A percentile compares a stretch with the other conserved stretches of the same genome.
Conservation (phyloP, 1,140 invertebrate species). For the Tenebrio molitor region DNA sequence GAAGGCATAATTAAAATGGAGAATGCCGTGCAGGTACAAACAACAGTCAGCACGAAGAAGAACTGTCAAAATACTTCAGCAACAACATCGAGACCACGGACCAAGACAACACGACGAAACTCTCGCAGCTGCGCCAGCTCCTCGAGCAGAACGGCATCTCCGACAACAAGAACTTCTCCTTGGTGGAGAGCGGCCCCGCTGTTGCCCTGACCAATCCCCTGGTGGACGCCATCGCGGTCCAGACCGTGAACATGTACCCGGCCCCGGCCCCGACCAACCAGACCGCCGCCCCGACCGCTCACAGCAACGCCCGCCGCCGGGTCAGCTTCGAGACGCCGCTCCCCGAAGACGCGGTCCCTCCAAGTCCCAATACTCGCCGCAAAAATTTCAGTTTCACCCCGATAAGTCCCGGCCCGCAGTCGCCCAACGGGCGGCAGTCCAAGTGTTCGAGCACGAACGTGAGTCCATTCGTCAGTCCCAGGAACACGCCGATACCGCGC, state of each 20-base stretch:
- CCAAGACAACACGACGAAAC: constrained; percentile 69
- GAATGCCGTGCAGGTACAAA: constrained; percentile 74
- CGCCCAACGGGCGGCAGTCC: constrained; percentile 70
- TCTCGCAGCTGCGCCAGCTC: constrained; percentile 80
- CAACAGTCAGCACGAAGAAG: constrained; percentile 85
- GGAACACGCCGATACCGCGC: constrained; percentile 80
- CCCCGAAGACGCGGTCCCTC: constrained; percentile 66
- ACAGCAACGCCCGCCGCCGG: constrained; percentile 66
- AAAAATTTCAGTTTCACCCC: constrained; percentile 84
- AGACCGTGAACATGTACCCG: constrained; percentile 31
- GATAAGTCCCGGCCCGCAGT: constrained; percentile 75
- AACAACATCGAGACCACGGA: constrained; percentile 52
- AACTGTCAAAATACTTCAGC: constrained; percentile 81
- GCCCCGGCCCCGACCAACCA: neutral
- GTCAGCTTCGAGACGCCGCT: constrained; percentile 74
- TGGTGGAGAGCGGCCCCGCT: constrained; percentile 14
- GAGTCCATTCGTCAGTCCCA: constrained; percentile 89
- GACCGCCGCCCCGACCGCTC: neutral
- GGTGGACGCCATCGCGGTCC: neutral
- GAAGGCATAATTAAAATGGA: no score
- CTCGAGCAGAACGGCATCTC: constrained; percentile 71
- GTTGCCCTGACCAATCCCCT: neutral
- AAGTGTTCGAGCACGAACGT: constrained; percentile 72
- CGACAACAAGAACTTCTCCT: constrained; percentile 50
- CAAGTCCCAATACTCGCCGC: constrained; percentile 73